These are phyloP conservation scores for Adela reaumurella DNA, from an alignment of 2,888 invertebrate species.

Conservation along the genomic window DNA sequence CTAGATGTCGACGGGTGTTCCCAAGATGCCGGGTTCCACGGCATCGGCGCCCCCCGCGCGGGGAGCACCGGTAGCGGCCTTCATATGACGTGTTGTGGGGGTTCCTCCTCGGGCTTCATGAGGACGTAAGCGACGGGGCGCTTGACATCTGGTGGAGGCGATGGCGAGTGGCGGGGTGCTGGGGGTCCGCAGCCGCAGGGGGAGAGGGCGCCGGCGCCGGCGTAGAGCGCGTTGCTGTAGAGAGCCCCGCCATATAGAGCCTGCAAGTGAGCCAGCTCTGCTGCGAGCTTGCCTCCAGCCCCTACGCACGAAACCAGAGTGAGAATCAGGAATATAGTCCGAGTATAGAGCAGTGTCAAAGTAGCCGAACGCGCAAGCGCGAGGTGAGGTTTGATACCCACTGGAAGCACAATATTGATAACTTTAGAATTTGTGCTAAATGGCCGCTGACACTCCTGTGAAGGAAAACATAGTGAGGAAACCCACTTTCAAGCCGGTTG, in stretches of 20 bases:
- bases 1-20: constrained; percentile 46
- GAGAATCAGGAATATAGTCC: no score
- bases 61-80: constrained; percentile 81
- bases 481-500: no score
- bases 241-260: constrained; percentile 46
- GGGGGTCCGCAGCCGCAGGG: constrained; percentile 42
- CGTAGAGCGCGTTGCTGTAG: constrained; percentile 41
- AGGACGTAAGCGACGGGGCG: constrained; percentile 61
- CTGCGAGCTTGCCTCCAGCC: constrained; percentile 49
- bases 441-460: no score
- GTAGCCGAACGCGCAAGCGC: no score
- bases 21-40: constrained; percentile 35
- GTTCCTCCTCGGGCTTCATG: constrained; percentile 59
- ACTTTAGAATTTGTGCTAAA: no score
- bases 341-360: no score
- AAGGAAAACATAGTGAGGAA: no score
- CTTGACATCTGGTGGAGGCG: constrained; percentile 29
- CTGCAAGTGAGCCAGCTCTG: constrained; percentile 66
- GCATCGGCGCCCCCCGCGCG: constrained; percentile 51
- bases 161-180: constrained; percentile 19
- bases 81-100: constrained; percentile 73
- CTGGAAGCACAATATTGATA: no score
- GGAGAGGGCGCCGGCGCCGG: constrained; percentile 46
- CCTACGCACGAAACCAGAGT: constrained; percentile 9
- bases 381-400: no score